Evolutionary conservation across 1,140 invertebrate genomes (phyloP).

Genomic region (Cydia amplana): DNA sequence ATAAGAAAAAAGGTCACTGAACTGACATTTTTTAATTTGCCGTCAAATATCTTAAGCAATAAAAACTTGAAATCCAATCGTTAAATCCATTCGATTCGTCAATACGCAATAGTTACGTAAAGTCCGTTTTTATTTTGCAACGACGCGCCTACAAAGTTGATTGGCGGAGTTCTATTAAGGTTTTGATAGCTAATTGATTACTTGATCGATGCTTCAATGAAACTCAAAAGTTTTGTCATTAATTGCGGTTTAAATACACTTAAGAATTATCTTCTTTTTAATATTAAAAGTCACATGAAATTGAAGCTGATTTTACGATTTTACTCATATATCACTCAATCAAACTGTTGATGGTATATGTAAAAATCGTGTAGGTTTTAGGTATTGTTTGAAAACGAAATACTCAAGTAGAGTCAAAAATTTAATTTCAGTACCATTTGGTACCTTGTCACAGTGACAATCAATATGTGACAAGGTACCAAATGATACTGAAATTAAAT

Average conservation of each 20-base stretch:
- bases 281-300: not conserved
- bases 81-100: not conserved
- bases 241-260: not conserved
- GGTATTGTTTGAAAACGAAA: no score
- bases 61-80: not conserved
- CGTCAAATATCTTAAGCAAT: constrained; percentile 4
- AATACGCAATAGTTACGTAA: constrained; percentile 8
- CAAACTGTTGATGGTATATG: no score
- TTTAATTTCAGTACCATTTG: no score
- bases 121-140: not conserved
- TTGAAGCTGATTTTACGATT: no score
- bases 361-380: no score
- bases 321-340: no score
- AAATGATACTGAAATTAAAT: no score
- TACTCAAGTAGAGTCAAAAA: no score
- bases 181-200: constrained; percentile 1
- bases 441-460: no score
- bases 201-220: not conserved
- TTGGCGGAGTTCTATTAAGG: not conserved
- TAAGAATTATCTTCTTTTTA: not conserved
- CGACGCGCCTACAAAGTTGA: not conserved
- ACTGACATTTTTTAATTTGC: not conserved
- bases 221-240: not conserved
- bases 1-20: not conserved
- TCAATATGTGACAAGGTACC: no score